phyloP scores from a whole-genome alignment of 2,113 vertebrate species.

The Pelmatolapia mariae region DNA sequence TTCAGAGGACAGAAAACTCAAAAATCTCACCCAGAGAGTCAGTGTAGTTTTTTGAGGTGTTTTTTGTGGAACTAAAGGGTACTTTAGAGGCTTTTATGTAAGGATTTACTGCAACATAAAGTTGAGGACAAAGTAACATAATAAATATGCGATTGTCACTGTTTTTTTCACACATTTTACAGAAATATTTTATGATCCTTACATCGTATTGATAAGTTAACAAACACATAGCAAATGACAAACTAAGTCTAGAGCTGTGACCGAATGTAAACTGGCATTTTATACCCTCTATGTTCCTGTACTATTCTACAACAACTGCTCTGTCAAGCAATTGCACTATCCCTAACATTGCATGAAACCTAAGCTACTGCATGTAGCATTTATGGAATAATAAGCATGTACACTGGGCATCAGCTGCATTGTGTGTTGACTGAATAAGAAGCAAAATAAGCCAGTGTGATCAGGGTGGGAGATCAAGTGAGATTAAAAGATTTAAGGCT shows the following conservation, averaged over 20 bases:
- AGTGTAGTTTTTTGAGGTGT: not conserved
- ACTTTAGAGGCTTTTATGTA: not conserved
- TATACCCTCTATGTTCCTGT: not conserved
- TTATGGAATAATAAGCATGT: conserved; percentile 53
- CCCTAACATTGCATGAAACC: not conserved
- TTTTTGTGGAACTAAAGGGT: not conserved
- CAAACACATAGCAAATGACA: not conserved
- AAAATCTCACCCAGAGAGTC: not conserved
- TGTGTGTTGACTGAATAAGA: conserved; percentile 54
- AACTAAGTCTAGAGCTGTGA: not conserved
- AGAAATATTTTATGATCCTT: not conserved
- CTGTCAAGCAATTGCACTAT: not conserved
- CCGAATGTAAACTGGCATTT: not conserved
- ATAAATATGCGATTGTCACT: not conserved
- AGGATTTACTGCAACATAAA: not conserved
- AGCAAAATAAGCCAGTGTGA: conserved; percentile 55
- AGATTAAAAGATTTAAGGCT: conserved; percentile 68
- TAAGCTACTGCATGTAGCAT: conserved; percentile 41
- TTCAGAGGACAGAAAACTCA: conserved; percentile 1
- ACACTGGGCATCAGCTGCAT: conserved; percentile 40
- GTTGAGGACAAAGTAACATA: not conserved
- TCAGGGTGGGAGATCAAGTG: conserved; percentile 49
- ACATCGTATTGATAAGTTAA: not conserved
- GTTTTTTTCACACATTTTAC: not conserved
- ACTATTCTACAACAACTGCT: not conserved